These are phyloP conservation scores for Drosophila lowei DNA, from an alignment of 1,140 invertebrate species.

Conservation along the genomic window DNA sequence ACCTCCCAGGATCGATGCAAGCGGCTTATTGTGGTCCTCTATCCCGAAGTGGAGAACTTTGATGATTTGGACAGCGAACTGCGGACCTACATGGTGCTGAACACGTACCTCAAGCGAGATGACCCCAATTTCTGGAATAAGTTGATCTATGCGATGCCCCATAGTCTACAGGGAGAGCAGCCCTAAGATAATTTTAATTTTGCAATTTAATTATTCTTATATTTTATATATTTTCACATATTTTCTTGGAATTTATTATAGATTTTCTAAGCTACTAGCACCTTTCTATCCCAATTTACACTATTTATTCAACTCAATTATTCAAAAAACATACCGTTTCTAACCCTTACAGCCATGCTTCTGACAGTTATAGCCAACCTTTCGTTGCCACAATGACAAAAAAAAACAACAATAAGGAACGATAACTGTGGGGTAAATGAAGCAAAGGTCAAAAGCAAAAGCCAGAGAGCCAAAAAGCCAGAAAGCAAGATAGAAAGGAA, in stretches of 20 bases:
- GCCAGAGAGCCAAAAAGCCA: constrained; percentile 13
- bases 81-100: constrained; percentile 31
- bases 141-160: constrained; percentile 45
- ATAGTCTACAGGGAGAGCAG: constrained; percentile 1
- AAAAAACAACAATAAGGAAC: not conserved
- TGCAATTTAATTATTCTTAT: too few species aligned
- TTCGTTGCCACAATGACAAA: constrained; percentile 2
- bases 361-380: constrained; percentile 33
- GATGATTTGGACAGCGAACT: constrained; percentile 33
- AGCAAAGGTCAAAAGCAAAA: not conserved
- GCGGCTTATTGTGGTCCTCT: constrained; percentile 33
- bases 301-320: not conserved
- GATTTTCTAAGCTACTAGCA: too few species aligned
- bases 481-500: constrained; percentile 46
- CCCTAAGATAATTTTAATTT: too few species aligned
- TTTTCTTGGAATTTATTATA: too few species aligned
- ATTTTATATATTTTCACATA: too few species aligned
- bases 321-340: too few species aligned
- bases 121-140: constrained; percentile 45
- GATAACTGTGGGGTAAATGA: not conserved
- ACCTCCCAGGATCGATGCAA: constrained; percentile 34
- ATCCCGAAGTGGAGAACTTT: constrained; percentile 33
- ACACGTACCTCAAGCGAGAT: constrained; percentile 33
- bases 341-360: not conserved
- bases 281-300: not conserved